Percentiles rank a stretch among this genome's conserved stretches.
Conservation (phyloP, 2,888 invertebrate species). For the Hypomecis atomaria region DNA sequence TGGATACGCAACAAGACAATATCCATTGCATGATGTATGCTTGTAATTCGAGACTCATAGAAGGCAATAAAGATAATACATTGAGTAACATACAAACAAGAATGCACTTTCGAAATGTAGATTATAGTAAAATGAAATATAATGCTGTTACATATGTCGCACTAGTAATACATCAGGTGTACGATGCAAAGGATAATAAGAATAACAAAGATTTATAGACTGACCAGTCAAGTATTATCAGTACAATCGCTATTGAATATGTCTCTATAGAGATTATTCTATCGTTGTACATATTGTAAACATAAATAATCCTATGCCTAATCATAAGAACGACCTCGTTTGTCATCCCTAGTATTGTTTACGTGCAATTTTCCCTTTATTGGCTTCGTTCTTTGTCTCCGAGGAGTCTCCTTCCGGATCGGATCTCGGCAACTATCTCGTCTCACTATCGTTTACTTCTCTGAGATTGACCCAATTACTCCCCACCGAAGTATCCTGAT, state of each 20-base stretch:
- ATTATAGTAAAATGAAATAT: slow-evolving; percentile 24
- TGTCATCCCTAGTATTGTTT: slow-evolving; percentile 15
- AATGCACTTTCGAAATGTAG: slow-evolving; percentile 41
- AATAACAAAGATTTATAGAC: not conserved
- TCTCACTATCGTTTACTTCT: slow-evolving; percentile 19
- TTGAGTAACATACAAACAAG: slow-evolving; percentile 38
- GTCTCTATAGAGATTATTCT: too few relatives aligned
- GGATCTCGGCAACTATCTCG: slow-evolving; percentile 8
- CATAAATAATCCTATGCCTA: not conserved
- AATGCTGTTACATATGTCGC: slow-evolving; percentile 14
- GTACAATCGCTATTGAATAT: too few relatives aligned
- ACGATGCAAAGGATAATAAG: slow-evolving; percentile 10
- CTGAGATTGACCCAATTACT: slow-evolving; percentile 33
- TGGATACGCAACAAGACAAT: slow-evolving; percentile 39
- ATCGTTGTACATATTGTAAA: not conserved
- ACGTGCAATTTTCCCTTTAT: slow-evolving; percentile 26
- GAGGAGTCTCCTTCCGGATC: slow-evolving; percentile 23
- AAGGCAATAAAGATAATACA: slow-evolving; percentile 39
- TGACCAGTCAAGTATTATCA: not conserved
- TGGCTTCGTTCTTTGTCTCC: slow-evolving; percentile 27
- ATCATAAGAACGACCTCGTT: slow-evolving; percentile 1
- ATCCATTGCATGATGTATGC: slow-evolving; percentile 40
- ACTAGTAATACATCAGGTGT: slow-evolving; percentile 15
- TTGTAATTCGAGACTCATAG: slow-evolving; percentile 40
- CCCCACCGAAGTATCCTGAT: slow-evolving; percentile 5